Evolutionary conservation across 2,113 vertebrate genomes (phyloP), one percentile per base, ranked within the genome.

Genomic region (Solea solea): DNA sequence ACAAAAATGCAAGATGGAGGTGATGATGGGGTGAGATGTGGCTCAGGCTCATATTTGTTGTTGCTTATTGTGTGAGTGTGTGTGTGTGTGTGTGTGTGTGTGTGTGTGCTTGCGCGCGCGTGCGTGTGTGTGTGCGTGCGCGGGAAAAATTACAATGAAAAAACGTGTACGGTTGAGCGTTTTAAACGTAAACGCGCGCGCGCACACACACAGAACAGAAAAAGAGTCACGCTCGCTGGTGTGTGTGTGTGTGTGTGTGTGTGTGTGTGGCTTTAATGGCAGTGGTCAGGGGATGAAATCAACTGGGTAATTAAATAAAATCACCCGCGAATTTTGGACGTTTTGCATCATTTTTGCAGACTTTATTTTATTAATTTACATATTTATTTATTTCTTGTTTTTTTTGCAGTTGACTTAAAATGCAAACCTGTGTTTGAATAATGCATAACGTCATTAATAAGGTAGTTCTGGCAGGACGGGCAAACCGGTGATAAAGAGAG

Each of bases 381-480:
- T 72, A 82, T 72, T 56, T 34, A 46, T 60, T 13, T 28, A 41
- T 59, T 80, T 76, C 53, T 57, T 64, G 11, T 34, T 3, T 55
- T 39, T 12, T 57, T 41, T 41, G 9, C 34, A 34, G 5, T 34
- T 34, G 3, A 34, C 34, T 34, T 34, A 34, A 34, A 82, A 86
- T 69, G 10, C 71, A 78, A 67, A 83, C 55, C 8, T 69, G 72
- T 79, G 80, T 79, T 52, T 87, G 85, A 89, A 90, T 90, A 75
- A 90, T 91, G 78, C 84, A 88, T 89, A 34, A 57, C 64, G 41
- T 81, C 84, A 85, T 87, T 88, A 85, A 86, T 90, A 88, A 64
- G 74, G 81, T 81, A 76, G 66, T 63, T 49, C 15, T 87, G 81
- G 70, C 81, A 84, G 84, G 64, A 65, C 64, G 80, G 72, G 78